Evolutionary conservation across 2,113 vertebrate species (phyloP).

Genomic region (Oriolus oriolus): DNA sequence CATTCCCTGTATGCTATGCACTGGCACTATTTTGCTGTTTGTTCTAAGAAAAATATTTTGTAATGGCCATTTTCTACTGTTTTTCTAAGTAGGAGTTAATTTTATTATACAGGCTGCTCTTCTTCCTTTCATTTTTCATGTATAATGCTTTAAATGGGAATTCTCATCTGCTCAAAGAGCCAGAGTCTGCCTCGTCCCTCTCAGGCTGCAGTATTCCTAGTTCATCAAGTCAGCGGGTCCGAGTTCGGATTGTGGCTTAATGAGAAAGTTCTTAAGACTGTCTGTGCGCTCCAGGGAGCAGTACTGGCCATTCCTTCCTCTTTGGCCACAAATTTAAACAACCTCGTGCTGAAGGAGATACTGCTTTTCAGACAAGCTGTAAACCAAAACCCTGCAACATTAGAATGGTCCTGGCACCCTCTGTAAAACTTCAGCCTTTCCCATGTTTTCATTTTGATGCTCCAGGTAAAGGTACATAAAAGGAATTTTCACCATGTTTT

Average conservation of each 20-base stretch:
- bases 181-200: neutral
- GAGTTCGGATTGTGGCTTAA: neutral
- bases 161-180: neutral
- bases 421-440: neutral
- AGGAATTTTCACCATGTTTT: neutral
- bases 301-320: neutral
- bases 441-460: neutral
- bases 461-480: neutral
- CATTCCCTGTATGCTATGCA: neutral
- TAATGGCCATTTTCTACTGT: neutral
- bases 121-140: conserved; percentile 29
- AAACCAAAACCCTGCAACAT: neutral
- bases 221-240: neutral
- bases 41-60: neutral
- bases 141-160: neutral
- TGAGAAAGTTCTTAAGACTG: neutral
- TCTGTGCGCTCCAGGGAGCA: accelerated
- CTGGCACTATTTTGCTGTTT: neutral
- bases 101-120: conserved; percentile 23
- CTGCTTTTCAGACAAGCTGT: neutral
- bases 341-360: neutral
- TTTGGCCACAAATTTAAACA: neutral
- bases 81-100: conserved; percentile 25
- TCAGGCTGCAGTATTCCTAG: neutral
- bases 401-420: neutral